phyloP scores from a whole-genome alignment of 1,140 invertebrate species.

The Magallana gigas region DNA sequence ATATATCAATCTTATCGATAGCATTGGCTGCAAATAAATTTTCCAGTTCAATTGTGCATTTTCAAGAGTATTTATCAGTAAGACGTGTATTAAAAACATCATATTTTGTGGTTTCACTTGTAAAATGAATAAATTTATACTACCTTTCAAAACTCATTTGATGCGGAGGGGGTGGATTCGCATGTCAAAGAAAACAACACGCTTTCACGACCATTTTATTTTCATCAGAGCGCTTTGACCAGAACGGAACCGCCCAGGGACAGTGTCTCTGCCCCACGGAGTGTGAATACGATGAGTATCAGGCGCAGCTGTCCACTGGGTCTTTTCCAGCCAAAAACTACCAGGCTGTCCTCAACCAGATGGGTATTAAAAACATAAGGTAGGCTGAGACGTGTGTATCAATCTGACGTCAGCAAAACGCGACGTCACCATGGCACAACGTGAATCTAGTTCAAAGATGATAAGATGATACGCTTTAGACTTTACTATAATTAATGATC shows the following conservation, averaged over 20 bases:
- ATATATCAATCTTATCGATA: no score
- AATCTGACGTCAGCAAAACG: no score
- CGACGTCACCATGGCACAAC: background rate
- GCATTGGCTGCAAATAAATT: no score
- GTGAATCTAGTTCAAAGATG: background rate
- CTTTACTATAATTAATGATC: background rate
- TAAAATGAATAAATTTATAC: no score
- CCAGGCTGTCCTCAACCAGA: background rate
- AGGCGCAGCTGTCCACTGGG: background rate
- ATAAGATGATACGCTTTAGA: background rate
- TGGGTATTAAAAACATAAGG: background rate
- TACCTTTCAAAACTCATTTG: no score
- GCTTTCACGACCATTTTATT: no score
- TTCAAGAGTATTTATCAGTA: no score
- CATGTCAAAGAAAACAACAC: no score
- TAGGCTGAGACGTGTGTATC: background rate
- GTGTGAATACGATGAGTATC: background rate
- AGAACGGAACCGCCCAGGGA: background rate
- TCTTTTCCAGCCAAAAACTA: constrained; percentile 5
- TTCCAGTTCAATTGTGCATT: no score
- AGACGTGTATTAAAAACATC: no score
- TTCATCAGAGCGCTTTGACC: background rate
- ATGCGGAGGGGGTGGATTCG: no score
- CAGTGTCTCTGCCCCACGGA: background rate
- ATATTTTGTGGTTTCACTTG: no score